These are phyloP conservation scores for Pituophis catenifer DNA, from an alignment of 2,113 vertebrate species.

Conservation along the genomic window DNA sequence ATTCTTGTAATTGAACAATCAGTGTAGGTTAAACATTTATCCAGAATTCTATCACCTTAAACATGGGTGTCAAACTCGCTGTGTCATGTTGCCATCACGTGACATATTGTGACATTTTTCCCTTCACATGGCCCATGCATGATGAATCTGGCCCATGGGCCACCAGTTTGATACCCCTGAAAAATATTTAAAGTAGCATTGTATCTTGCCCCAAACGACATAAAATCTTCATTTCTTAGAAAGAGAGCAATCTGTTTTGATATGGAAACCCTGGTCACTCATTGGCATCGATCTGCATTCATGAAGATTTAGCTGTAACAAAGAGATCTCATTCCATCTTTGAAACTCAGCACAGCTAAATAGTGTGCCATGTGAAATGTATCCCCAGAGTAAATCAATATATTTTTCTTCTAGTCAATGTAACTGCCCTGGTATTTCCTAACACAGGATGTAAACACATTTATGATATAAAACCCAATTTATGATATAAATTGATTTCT, in stretches of 20 bases:
- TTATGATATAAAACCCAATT: neutral
- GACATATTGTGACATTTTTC: too few relatives aligned
- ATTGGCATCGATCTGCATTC: neutral
- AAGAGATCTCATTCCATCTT: neutral
- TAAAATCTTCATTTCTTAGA: neutral
- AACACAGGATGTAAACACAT: constrained; percentile 1
- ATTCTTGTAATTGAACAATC: neutral
- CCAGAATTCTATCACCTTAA: neutral
- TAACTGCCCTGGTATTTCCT: constrained; percentile 14
- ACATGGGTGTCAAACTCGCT: too few relatives aligned
- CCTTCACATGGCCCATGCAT: too few relatives aligned
- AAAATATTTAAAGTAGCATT: neutral
- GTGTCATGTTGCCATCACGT: too few relatives aligned
- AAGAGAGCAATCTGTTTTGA: neutral
- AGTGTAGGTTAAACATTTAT: neutral
- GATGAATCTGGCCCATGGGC: too few relatives aligned
- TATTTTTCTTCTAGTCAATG: constrained; percentile 11
- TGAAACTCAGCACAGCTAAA: neutral
- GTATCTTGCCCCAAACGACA: neutral
- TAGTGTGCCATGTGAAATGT: neutral
- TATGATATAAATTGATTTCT: constrained; percentile 7
- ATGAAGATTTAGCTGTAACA: neutral
- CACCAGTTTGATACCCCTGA: too few relatives aligned
- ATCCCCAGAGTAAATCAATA: neutral
- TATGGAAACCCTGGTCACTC: neutral